Evolutionary conservation across 2,888 invertebrate genomes (phyloP).

Genomic region (Stramonita haemastoma): DNA sequence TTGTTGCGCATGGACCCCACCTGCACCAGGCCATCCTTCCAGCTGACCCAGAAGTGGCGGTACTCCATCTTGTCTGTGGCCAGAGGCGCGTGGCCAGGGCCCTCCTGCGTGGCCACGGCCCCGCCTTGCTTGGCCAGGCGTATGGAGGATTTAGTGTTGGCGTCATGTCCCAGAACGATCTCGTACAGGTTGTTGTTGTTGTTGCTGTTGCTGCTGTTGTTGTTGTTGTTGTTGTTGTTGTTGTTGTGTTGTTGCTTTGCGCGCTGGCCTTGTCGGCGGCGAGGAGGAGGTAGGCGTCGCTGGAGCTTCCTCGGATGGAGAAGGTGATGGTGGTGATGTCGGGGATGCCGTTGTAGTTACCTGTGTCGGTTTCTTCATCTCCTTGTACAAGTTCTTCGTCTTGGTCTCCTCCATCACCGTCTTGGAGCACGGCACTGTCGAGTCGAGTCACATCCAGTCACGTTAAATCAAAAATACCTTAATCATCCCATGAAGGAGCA

Average conservation of each 20-base stretch:
- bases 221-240: background rate
- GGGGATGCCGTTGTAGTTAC: too few species aligned
- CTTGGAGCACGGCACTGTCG: background rate
- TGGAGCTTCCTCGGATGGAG: background rate
- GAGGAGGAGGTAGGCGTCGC: background rate
- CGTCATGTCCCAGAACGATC: background rate
- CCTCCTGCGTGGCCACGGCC: background rate
- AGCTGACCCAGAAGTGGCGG: background rate
- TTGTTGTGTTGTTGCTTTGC: background rate
- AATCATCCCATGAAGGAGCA: too few species aligned
- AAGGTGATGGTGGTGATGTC: background rate
- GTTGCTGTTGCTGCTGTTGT: background rate
- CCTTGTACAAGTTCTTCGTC: background rate
- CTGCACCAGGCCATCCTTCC: background rate
- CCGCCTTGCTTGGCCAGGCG: background rate
- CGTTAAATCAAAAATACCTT: too few species aligned
- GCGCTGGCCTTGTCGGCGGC: background rate
- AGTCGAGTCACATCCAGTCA: too few species aligned
- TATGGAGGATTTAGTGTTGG: constrained; percentile 13
- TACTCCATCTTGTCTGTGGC: too few species aligned
- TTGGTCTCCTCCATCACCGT: too few species aligned
- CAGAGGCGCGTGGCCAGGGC: too few species aligned
- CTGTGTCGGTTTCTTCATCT: background rate
- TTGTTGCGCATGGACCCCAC: background rate
- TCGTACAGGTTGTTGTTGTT: background rate